These are phyloP conservation scores for Echiichthys vipera DNA, from an alignment of 2,797 vertebrate species.

Conservation along the genomic window DNA sequence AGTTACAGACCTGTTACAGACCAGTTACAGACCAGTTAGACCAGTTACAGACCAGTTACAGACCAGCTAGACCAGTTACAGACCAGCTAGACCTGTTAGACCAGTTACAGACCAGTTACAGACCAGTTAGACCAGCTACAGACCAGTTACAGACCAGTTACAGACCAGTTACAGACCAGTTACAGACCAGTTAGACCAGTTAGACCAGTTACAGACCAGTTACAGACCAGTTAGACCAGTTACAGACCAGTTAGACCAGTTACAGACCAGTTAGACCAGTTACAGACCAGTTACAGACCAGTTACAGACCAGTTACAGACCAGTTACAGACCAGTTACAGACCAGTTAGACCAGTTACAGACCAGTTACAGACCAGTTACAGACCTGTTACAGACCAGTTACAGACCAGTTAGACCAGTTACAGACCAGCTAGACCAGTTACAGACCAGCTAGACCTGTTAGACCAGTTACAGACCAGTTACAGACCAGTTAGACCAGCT, in stretches of 20 bases:
- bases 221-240: background rate
- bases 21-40: background rate
- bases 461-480: too few relatives aligned
- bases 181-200: too few relatives aligned
- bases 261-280: too few relatives aligned
- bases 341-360: too few relatives aligned
- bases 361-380: background rate
- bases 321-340: background rate
- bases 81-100: background rate
- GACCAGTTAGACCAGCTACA: too few relatives aligned
- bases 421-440: background rate
- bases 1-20: background rate
- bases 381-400: too few relatives aligned
- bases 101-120: background rate
- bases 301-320: background rate
- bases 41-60: background rate
- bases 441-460: too few relatives aligned
- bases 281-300: background rate
- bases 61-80: too few relatives aligned
- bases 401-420: too few relatives aligned
- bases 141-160: background rate
- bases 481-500: too few relatives aligned
- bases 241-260: too few relatives aligned
- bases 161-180: background rate
- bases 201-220: background rate